Evolutionary conservation across 2,888 invertebrate species (phyloP), one percentile per base, ranked within the genome.

Genomic region (Branchipolynoe longqiensis): DNA sequence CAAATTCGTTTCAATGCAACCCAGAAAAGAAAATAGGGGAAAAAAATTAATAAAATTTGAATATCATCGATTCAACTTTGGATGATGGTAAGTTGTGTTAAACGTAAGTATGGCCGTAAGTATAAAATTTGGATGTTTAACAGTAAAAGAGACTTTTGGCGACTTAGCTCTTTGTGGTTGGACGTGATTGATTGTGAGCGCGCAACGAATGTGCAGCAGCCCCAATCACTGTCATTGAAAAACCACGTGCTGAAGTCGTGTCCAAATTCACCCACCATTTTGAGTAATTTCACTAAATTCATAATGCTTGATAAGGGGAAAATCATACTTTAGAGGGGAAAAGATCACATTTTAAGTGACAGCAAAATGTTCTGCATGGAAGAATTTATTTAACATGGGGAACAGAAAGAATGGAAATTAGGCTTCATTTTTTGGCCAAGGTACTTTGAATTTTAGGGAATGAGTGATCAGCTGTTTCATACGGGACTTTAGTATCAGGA

Each of bases 1-100:
- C n/a, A n/a, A n/a, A n/a, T n/a, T n/a, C n/a, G n/a, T n/a, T n/a
- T n/a, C n/a, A n/a, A n/a, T n/a, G n/a, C n/a, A n/a, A n/a, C n/a
- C n/a, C n/a, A n/a, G n/a, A n/a, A n/a, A n/a, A n/a, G n/a, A n/a
- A n/a, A n/a, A n/a, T n/a, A n/a, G n/a, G n/a, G 73, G 38, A 73
- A 41, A 73, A 64, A 12, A 40, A 1, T 38, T 31, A 69, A 28
- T 31, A 14, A 36, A 36, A 69, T 74, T 74, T 28, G 28, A 48
- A 28, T 41, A 78, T 78, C 78, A 78, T 78, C 48, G 78, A 78
- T 48, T 78, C 54, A 41, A 48, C 78, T 48, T 78, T 78, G 78
- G 78, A 78, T 78, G 48, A 78, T 78, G 78, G 78, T 78, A 78
- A 78, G 78, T 78, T 78, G 78, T 41, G 78, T 78, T 40, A 78